Conservation (phyloP, 2,888 invertebrate genomes). For the Scaptomyza caliginosa region DNA sequence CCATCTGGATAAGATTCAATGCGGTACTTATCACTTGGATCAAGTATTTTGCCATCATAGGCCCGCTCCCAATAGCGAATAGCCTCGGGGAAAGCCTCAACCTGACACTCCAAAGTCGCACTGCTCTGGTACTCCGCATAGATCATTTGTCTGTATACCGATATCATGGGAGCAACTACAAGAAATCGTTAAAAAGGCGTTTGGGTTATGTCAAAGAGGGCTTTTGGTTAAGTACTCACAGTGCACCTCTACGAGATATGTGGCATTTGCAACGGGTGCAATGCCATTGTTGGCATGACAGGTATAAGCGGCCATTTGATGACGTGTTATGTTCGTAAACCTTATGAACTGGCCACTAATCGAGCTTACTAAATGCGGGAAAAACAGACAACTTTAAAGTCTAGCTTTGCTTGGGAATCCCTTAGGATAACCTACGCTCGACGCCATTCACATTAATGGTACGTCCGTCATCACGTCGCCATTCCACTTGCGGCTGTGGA, state of each 20-base stretch:
- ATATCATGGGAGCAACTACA: slow-evolving; percentile 93
- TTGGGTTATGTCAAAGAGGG: neutral
- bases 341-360: slow-evolving; percentile 91
- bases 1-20: slow-evolving; percentile 86
- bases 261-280: slow-evolving; percentile 91
- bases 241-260: slow-evolving; percentile 93
- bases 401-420: neutral
- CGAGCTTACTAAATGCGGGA: slow-evolving; percentile 86
- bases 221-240: slow-evolving; percentile 88
- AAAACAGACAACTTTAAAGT: neutral
- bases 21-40: slow-evolving; percentile 87
- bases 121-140: slow-evolving; percentile 89
- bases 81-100: slow-evolving; percentile 94
- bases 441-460: slow-evolving; percentile 87
- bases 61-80: slow-evolving; percentile 92
- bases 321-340: slow-evolving; percentile 89
- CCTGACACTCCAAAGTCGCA: slow-evolving; percentile 91
- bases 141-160: slow-evolving; percentile 90
- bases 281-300: slow-evolving; percentile 94
- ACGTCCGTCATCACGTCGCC: slow-evolving; percentile 88
- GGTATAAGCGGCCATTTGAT: slow-evolving; percentile 90
- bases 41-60: slow-evolving; percentile 90
- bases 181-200: neutral
- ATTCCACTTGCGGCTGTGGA: slow-evolving; percentile 91
- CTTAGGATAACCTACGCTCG: slow-evolving; percentile 85